phyloP scores from a whole-genome alignment of 2,113 vertebrate species.

The Trogon surrucura region DNA sequence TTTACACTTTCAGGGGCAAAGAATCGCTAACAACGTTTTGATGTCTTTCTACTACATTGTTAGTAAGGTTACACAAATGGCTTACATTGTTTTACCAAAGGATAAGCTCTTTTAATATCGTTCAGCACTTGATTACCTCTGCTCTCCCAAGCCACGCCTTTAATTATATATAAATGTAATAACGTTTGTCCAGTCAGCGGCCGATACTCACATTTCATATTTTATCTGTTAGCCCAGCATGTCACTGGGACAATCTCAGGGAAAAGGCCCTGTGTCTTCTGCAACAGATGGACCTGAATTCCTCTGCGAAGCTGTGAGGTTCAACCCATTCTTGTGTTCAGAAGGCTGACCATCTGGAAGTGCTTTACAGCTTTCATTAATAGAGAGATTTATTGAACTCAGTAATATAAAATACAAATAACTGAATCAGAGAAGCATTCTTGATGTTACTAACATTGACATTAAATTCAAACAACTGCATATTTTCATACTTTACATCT shows the following conservation, averaged over 20 bases:
- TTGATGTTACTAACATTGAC: not conserved
- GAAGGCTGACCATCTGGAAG: conserved; percentile 23
- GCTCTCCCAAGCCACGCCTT: not conserved
- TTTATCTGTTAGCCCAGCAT: not conserved
- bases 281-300: conserved; percentile 14
- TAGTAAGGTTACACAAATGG: not conserved
- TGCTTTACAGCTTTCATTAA: conserved; percentile 21
- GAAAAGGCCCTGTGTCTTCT: not conserved
- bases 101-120: not conserved
- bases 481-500: not conserved
- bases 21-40: not conserved
- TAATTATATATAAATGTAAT: not conserved
- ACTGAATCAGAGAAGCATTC: not conserved
- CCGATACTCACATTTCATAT: not conserved
- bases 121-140: not conserved
- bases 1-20: not conserved
- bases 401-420: conserved; percentile 27
- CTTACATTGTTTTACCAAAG: not conserved
- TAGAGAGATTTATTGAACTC: conserved; percentile 4
- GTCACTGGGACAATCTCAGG: not conserved
- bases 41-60: not conserved
- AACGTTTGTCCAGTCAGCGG: not conserved
- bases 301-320: not conserved
- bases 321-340: not conserved
- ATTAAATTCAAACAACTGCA: not conserved